Evolutionary conservation across 2,888 invertebrate genomes (phyloP), one percentile per base, ranked within the genome.

Genomic region (Diarsia brunnea): DNA sequence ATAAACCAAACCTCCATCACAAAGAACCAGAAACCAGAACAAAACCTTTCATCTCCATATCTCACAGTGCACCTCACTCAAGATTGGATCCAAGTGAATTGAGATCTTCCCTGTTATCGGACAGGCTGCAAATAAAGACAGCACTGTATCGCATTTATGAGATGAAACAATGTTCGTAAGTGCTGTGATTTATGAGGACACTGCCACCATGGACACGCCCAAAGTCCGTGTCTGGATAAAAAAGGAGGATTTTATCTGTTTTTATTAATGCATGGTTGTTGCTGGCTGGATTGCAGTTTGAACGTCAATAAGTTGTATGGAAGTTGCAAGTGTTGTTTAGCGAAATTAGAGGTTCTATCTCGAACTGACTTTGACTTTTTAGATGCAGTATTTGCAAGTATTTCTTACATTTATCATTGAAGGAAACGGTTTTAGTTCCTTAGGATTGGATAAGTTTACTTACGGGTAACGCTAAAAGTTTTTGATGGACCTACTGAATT

Each of bases 131-230:
- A 92, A 94, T 94, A 91, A 93, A 95, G 94, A 93, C 93, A 87
- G 89, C 89, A 84, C 90, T 79, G 51, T 90, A 90, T 87, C 84
- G 90, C 90, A 93, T 94, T 94, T 94, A 94, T 93, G 93, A 94
- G 89, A 90, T 88, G 89, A 90, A 93, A 94, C 91, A 93, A 93
- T 93, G 87, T 87, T 84, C 91, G 92, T 90, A 91, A 91, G 90
- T 91, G 89, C 89, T 84, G 91, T 93, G 95, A 95, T 95, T 95
- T 95, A 95, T 94, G 91, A 89, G 89, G 90, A 90, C 93, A 91
- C 88, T 89, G 90, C 90, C 87, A 90, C 77, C 71, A 82, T 75
- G 69, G 69, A 81, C 91, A 91, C 89, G 90, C 92, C 91, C 90
- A 87, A 87, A 81, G 78, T 80, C 81, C 84, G 78, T 84, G 79